Conservation (phyloP, 2,797 vertebrate genomes). For the Discoglossus pictus region DNA sequence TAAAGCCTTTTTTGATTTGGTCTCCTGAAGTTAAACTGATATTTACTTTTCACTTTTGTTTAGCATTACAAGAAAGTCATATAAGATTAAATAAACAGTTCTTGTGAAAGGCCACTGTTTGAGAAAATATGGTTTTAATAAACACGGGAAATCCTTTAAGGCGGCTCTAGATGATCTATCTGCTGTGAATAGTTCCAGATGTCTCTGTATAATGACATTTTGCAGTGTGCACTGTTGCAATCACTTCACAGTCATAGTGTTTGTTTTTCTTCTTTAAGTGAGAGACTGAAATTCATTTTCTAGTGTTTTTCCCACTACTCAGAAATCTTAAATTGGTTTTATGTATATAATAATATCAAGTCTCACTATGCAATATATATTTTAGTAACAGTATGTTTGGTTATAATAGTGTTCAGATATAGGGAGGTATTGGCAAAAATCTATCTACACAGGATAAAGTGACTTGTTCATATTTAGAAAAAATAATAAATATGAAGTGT, state of each 20-base stretch:
- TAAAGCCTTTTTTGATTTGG: conserved; percentile 6
- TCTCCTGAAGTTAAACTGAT: neutral
- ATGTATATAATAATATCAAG: too few relatives aligned
- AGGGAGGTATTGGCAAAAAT: too few relatives aligned
- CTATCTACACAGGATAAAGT: too few relatives aligned
- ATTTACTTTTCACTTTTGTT: conserved; percentile 1
- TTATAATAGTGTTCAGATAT: too few relatives aligned
- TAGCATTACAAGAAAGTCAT: conserved; percentile 17
- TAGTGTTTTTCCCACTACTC: too few relatives aligned
- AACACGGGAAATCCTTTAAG: conserved; percentile 58
- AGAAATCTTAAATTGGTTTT: too few relatives aligned
- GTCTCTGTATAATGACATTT: conserved; percentile 38
- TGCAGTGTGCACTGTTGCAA: conserved; percentile 26
- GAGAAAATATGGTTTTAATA: conserved; percentile 62
- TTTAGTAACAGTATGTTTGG: too few relatives aligned
- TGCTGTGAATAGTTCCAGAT: conserved; percentile 67
- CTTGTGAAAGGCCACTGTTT: conserved; percentile 53
- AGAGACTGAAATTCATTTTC: neutral
- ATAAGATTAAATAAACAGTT: conserved; percentile 50
- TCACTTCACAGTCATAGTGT: neutral
- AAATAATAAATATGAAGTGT: too few relatives aligned
- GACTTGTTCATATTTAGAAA: too few relatives aligned
- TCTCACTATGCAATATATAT: too few relatives aligned
- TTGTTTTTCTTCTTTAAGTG: conserved; percentile 11
- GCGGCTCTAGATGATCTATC: conserved; percentile 60